Evolutionary conservation across 1,140 invertebrate species (phyloP).

Genomic region (Lordiphosa clarofinis): DNA sequence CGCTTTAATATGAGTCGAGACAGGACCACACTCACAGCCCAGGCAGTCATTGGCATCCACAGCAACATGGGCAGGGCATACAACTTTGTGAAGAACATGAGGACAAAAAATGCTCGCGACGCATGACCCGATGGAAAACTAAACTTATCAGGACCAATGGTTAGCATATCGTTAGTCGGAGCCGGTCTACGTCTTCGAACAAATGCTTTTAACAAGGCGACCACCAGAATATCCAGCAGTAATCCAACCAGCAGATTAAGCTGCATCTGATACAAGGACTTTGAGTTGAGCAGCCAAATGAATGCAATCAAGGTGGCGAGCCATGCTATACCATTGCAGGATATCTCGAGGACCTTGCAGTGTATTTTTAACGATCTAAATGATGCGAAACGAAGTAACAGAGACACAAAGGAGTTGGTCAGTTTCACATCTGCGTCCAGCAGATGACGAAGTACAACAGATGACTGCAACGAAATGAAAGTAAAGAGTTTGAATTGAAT

Average conservation of each 20-base stretch:
- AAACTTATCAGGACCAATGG: constrained; percentile 90
- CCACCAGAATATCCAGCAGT: too few species aligned
- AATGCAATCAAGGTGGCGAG: constrained; percentile 86
- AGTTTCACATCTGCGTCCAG: constrained; percentile 83
- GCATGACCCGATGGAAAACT: constrained; percentile 98
- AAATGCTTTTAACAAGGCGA: constrained; percentile 90
- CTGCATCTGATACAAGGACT: too few species aligned
- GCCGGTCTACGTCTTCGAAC: constrained; percentile 88
- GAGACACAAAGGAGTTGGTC: constrained; percentile 84
- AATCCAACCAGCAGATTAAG: constrained; percentile 91
- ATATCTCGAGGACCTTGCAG: constrained; percentile 87
- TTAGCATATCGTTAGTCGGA: constrained; percentile 84
- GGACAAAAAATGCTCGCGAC: too few species aligned
- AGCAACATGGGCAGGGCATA: constrained; percentile 83
- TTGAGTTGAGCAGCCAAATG: constrained; percentile 83
- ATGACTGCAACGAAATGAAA: too few species aligned
- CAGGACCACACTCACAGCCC: constrained; percentile 85
- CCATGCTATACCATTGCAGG: constrained; percentile 95
- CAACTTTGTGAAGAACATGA: too few species aligned
- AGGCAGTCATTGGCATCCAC: too few species aligned
- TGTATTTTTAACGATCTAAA: constrained; percentile 83
- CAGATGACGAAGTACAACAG: too few species aligned
- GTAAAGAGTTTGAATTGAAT: too few species aligned
- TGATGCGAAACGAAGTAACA: constrained; percentile 81
- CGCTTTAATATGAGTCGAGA: constrained; percentile 87